phyloP scores from a whole-genome alignment of 2,888 invertebrate genomes.

The Xanthia icteritia region DNA sequence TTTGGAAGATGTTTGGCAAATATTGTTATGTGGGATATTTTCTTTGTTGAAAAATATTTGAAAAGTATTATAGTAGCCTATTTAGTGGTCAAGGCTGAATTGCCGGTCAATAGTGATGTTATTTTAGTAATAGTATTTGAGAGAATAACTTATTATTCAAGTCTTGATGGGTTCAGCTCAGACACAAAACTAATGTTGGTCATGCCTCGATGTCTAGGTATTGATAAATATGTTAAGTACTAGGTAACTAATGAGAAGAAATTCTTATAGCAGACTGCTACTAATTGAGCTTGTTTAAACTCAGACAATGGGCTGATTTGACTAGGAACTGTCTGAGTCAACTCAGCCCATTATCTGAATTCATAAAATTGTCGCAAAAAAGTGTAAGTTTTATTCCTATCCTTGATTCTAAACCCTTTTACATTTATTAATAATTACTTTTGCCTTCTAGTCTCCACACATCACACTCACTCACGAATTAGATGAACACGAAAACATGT shows the following conservation, averaged over 20 bases:
- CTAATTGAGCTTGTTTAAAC: background rate
- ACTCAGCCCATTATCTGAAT: background rate
- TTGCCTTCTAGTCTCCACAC: background rate
- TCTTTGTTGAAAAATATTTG: constrained; percentile 30
- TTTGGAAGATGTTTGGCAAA: constrained; percentile 51
- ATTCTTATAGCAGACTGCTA: background rate
- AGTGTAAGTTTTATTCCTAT: background rate
- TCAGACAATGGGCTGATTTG: too few relatives aligned
- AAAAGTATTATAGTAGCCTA: constrained; percentile 17
- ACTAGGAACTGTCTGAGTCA: too few relatives aligned
- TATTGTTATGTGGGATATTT: constrained; percentile 46
- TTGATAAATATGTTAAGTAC: background rate
- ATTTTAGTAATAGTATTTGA: background rate
- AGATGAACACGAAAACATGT: constrained; percentile 18
- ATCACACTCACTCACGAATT: background rate
- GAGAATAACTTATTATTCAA: background rate
- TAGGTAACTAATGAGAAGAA: background rate
- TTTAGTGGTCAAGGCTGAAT: constrained; percentile 11
- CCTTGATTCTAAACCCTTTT: background rate
- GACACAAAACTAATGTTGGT: background rate
- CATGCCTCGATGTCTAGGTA: background rate
- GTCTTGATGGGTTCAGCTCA: background rate
- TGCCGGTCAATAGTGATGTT: background rate
- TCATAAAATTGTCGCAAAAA: background rate
- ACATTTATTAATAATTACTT: background rate